Evolutionary conservation across 2,888 invertebrate species (phyloP), one percentile per base, ranked within the genome.

Genomic region (Dromius quadrimaculatus): DNA sequence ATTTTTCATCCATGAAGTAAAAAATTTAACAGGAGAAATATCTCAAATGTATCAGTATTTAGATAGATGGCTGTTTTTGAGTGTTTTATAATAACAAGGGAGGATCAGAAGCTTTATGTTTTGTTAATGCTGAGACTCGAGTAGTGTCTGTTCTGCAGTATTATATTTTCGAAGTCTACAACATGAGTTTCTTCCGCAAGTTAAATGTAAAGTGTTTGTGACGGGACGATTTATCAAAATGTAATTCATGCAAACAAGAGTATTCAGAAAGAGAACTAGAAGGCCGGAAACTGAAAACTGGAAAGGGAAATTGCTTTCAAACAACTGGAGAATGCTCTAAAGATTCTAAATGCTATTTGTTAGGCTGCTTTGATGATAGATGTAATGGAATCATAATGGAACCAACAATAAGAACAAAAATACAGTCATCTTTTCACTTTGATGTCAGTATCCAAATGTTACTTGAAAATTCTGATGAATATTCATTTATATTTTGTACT

Each of bases 191-290:
- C 45, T 9, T 45, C 17, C 45, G n/a, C 45, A 4, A 13, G 45
- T 9, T 17, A 13, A 20, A 47, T 47, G 61, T 36, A 20, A 61
- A 61, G 19, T 61, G 61, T 61, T 61, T 61, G 63, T 63, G 63
- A 63, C 63, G 63, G 8, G 17, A 32, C 63, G 19, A 63, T 63
- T 63, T 63, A 63, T 63, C 63, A 63, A 43, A 63, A 63, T 63
- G 63, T 63, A 63, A 63, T 63, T 63, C 63, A 63, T 63, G 63
- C 63, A 63, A 63, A 63, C 63, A 63, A 63, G 45, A 45, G 61
- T 36, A 61, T 61, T 47, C 23, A 20, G 23, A 47, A 45, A 8
- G 5, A 2, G 2, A 8, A 15, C 36, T n/a, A n/a, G 36, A 36
- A 2, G n/a, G n/a, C 6, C 9, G 36, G 36, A n/a, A 36, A 36